A percentile compares a stretch with the other conserved stretches of the same genome.
These are phyloP conservation scores for Falco biarmicus DNA, from an alignment of 2,797 vertebrate genomes.

Conservation along the genomic window DNA sequence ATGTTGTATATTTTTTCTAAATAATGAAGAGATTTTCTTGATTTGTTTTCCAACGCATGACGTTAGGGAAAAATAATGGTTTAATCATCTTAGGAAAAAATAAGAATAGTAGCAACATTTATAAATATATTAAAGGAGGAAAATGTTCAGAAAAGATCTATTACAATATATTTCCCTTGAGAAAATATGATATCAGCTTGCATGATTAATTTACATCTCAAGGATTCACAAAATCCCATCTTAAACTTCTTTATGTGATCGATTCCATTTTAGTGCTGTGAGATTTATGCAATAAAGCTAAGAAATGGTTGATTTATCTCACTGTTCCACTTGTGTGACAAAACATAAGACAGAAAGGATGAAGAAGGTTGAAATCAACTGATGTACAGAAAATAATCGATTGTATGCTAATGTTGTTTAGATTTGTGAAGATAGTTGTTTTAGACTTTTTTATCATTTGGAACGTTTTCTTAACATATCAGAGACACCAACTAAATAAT, in stretches of 20 bases:
- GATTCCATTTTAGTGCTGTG: conserved; percentile 44
- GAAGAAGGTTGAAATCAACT: background rate
- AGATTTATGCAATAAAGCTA: conserved; percentile 53
- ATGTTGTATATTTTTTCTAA: background rate
- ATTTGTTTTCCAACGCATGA: background rate
- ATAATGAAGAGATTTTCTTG: background rate
- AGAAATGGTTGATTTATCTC: conserved; percentile 56
- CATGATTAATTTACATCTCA: conserved; percentile 40
- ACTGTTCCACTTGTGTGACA: background rate
- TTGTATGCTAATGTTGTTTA: background rate
- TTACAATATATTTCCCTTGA: conserved; percentile 24
- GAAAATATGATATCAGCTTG: conserved; percentile 14
- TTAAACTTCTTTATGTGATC: conserved; percentile 53
- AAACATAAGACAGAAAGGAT: background rate
- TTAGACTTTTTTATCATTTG: background rate
- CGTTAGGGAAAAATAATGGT: background rate
- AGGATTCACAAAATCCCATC: conserved; percentile 15
- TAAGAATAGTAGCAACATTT: conserved; percentile 2
- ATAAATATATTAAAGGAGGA: background rate
- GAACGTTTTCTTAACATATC: background rate
- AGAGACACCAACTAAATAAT: background rate
- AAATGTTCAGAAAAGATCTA: conserved; percentile 16
- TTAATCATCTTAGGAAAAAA: conserved; percentile 15
- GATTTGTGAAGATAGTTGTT: background rate
- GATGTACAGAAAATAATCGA: background rate